Evolutionary conservation across 2,888 invertebrate species (phyloP), one percentile per base, ranked within the genome.

Genomic region (Ornithoptera alexandrae): DNA sequence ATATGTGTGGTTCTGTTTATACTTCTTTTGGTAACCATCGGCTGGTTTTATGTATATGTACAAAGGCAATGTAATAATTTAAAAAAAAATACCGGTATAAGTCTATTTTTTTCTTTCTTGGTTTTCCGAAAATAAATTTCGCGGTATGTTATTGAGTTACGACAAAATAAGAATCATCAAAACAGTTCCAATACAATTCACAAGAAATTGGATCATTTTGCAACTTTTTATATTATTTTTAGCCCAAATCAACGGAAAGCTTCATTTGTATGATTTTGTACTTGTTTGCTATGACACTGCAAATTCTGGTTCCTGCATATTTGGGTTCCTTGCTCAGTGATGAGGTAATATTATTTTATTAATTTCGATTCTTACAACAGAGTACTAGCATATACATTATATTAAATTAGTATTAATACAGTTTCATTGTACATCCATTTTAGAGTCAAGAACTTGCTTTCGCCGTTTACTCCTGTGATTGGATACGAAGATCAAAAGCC

Each of bases 1-100:
- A 86, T 90, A 60, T 90, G 90, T 69, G 85, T 86, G 6, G 78
- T 83, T 2, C 75, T 88, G 75, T 84, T 79, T 66, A 83, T 83
- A 42, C 73, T 90, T 12, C 65, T 84, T 64, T 72, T 87, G 79
- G 90, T 89, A 78, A 42, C 42, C 81, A 80, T 56, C 20, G 12
- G 42, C 42, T 20, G 7, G 6, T 18, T 60, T n/a, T 36, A 10
- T 60, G 18, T 36, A 1, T 39, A 8, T 7, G 39, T 36, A 60
- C 17, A 1, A 18, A 17, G 2, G 1, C 3, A 57, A 57, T 22
- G 22, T 22, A 22, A 1, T 22, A 22, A 22, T 22, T 22, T 20
- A 2, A 56, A 7, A 20, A 10, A 59, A 24, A 22, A 59, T 12
- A 58, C 10, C 1, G 7, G 10, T 10, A 2, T 22, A 12, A 58